Percentiles rank a stretch among this genome's conserved stretches.
Conservation (phyloP, 2,113 vertebrate genomes). For the Collichthys lucidus region DNA sequence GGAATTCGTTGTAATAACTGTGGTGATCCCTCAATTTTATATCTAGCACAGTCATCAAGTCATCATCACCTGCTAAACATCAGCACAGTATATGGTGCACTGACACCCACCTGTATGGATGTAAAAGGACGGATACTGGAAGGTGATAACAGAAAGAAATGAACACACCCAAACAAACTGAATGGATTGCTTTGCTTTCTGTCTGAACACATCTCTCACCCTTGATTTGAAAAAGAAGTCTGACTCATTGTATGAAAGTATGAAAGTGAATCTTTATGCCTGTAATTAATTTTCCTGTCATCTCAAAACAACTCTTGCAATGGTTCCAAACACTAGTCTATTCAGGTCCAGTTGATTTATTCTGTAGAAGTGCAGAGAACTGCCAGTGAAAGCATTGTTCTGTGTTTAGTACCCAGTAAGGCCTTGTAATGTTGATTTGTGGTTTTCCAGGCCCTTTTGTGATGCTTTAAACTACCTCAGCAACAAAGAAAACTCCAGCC, state of each 20-base stretch:
- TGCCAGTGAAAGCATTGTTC: neutral
- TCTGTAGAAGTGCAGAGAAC: neutral
- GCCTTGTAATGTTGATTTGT: constrained; percentile 21
- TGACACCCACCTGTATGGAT: no score
- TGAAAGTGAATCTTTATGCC: neutral
- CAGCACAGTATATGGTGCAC: neutral
- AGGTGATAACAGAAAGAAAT: neutral
- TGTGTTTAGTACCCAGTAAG: neutral
- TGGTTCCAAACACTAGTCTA: neutral
- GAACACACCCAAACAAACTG: neutral
- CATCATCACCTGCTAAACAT: neutral
- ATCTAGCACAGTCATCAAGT: neutral
- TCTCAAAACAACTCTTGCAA: neutral
- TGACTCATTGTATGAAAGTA: neutral
- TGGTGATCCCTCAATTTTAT: neutral
- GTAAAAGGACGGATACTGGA: neutral
- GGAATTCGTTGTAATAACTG: neutral
- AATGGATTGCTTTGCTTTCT: no score
- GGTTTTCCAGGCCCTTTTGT: neutral
- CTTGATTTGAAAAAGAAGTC: neutral
- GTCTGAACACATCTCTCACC: neutral
- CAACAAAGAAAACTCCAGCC: neutral
- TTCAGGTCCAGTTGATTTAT: neutral
- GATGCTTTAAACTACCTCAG: neutral
- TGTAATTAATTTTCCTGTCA: neutral